Evolutionary conservation across 2,888 invertebrate species (phyloP).

Genomic region (Palloptera scutellata): DNA sequence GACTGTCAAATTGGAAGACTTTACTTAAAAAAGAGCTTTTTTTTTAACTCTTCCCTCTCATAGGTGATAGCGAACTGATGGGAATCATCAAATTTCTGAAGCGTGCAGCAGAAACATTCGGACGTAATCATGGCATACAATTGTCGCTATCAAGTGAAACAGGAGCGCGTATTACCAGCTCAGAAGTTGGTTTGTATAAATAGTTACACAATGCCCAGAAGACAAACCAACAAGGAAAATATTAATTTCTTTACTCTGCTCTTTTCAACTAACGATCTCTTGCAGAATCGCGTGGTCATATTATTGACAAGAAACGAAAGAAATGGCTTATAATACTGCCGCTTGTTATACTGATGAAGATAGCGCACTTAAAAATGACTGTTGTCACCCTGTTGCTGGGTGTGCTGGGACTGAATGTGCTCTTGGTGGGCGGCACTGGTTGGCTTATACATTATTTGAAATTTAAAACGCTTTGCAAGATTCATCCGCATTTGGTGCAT

Average conservation of each 20-base stretch:
- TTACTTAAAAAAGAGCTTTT: constrained; percentile 16
- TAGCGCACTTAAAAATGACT: constrained; percentile 60
- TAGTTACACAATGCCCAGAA: background rate
- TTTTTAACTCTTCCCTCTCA: constrained; percentile 13
- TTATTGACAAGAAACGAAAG: constrained; percentile 50
- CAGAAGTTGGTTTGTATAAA: constrained; percentile 45
- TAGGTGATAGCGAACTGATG: constrained; percentile 57
- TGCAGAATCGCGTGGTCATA: constrained; percentile 49
- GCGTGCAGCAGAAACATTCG: constrained; percentile 56
- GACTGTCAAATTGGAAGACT: constrained; percentile 12
- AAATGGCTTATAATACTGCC: constrained; percentile 59
- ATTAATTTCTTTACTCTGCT: background rate
- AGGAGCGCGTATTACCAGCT: constrained; percentile 49
- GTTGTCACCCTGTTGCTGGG: constrained; percentile 55
- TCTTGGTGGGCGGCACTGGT: constrained; percentile 56
- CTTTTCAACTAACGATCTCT: background rate
- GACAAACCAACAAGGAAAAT: background rate
- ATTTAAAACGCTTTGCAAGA: constrained; percentile 61
- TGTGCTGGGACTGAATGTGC: constrained; percentile 56
- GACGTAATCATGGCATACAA: constrained; percentile 58
- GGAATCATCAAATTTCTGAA: constrained; percentile 57
- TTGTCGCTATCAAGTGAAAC: constrained; percentile 52
- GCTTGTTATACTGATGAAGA: constrained; percentile 60
- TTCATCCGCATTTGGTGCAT: constrained; percentile 61
- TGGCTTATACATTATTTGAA: constrained; percentile 62